Conservation (phyloP, 2,888 invertebrate genomes). For the Phasia obesa region DNA sequence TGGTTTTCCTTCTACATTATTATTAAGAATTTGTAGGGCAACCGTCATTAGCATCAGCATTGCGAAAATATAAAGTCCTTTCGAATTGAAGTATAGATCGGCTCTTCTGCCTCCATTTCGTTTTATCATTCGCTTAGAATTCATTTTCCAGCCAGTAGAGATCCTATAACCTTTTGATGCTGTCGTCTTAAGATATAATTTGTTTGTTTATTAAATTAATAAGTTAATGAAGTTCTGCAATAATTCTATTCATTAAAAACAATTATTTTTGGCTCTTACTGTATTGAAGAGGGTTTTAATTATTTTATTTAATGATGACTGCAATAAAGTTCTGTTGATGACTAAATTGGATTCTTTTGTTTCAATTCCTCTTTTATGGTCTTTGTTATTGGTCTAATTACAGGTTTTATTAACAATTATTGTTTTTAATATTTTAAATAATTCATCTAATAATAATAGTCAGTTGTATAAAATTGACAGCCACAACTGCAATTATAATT, state of each 20-base stretch:
- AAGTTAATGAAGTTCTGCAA: too few relatives aligned
- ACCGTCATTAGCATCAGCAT: slow-evolving; percentile 17
- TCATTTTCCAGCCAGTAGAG: slow-evolving; percentile 34
- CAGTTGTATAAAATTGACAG: background rate
- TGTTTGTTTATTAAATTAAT: too few relatives aligned
- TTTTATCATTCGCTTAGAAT: background rate
- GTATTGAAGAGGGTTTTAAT: background rate
- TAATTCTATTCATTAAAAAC: too few relatives aligned
- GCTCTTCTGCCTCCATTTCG: background rate
- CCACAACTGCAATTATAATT: background rate
- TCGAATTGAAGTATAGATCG: background rate
- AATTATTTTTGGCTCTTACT: background rate
- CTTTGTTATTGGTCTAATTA: slow-evolving; percentile 15
- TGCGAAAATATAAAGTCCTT: background rate
- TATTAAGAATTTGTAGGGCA: slow-evolving; percentile 6
- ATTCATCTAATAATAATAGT: background rate
- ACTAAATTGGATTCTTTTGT: slow-evolving; percentile 44
- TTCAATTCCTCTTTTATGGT: slow-evolving; percentile 1
- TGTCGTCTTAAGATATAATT: background rate
- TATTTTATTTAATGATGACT: background rate
- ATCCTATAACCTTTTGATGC: background rate
- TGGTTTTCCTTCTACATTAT: slow-evolving; percentile 14
- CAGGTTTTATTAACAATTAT: slow-evolving; percentile 3
- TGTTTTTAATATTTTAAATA: slow-evolving; percentile 10
- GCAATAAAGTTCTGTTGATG: slow-evolving; percentile 1